Evolutionary conservation across 2,888 invertebrate genomes (phyloP).

Genomic region (Caenorhabditis macrosperma): DNA sequence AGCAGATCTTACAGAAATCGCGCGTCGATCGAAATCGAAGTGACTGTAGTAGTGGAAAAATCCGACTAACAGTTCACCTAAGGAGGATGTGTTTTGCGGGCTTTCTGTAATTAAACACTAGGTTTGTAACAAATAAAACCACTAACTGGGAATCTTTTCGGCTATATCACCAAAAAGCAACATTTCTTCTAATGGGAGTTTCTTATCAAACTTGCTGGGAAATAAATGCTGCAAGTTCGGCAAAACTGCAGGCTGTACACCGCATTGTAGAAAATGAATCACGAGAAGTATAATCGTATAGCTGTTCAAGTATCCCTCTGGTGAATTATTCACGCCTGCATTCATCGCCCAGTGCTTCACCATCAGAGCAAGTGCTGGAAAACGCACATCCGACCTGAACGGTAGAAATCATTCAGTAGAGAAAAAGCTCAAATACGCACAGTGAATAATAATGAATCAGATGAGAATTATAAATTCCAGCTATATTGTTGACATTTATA

Average conservation of each 20-base stretch:
- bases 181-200: conserved; percentile 52
- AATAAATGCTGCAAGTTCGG: conserved; percentile 77
- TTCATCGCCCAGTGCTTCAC: conserved; percentile 79
- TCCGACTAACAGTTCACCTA: conserved; percentile 76
- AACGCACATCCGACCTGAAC: conserved; percentile 75
- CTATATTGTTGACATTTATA: conserved; percentile 78
- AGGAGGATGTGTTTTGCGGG: conserved; percentile 59
- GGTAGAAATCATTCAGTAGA: not conserved
- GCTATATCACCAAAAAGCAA: conserved; percentile 62
- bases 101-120: conserved; percentile 37
- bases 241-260: conserved; percentile 72
- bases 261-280: conserved; percentile 78
- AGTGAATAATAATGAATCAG: conserved; percentile 78
- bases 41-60: conserved; percentile 78
- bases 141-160: conserved; percentile 47
- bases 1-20: conserved; percentile 71
- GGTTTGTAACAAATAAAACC: not conserved
- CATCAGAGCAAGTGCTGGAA: conserved; percentile 75
- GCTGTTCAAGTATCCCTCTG: conserved; percentile 58
- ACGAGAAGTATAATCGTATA: conserved; percentile 79
- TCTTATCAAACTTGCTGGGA: conserved; percentile 66
- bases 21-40: conserved; percentile 71
- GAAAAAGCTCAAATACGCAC: conserved; percentile 45
- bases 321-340: conserved; percentile 72
- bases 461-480: conserved; percentile 80